phyloP scores from a whole-genome alignment of 2,888 invertebrate genomes.

The Hyposoter dolosus region DNA sequence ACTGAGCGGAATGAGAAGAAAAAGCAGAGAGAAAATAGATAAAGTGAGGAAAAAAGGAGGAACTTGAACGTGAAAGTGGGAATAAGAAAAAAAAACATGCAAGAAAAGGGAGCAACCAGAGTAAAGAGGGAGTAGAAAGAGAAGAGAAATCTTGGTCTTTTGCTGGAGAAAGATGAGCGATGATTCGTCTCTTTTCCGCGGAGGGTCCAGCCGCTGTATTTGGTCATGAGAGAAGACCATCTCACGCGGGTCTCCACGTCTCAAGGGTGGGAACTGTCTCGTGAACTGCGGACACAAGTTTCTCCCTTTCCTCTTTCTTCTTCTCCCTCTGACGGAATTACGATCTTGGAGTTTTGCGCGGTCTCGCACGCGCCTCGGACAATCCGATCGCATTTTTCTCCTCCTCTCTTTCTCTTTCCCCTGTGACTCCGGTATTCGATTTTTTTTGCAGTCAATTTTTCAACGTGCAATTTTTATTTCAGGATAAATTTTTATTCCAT shows the following conservation, averaged over 20 bases:
- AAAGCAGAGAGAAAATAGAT: neutral
- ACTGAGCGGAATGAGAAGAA: neutral
- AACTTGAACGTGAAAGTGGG: neutral
- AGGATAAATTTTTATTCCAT: neutral
- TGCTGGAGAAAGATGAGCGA: constrained; percentile 51
- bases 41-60: neutral
- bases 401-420: neutral
- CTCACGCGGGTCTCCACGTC: constrained; percentile 69
- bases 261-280: constrained; percentile 73
- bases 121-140: constrained; percentile 27
- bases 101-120: neutral
- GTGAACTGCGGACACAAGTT: constrained; percentile 46
- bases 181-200: constrained; percentile 61
- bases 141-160: constrained; percentile 40
- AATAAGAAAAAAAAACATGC: neutral
- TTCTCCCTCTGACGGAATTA: constrained; percentile 1
- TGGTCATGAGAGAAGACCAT: constrained; percentile 71
- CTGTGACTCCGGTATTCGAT: neutral
- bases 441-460: neutral
- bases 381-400: constrained; percentile 13
- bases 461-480: neutral
- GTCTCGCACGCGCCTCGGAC: constrained; percentile 61
- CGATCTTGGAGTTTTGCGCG: constrained; percentile 43
- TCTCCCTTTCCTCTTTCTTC: constrained; percentile 20
- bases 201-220: constrained; percentile 71